A percentile compares a stretch with the other conserved stretches of the same genome.
These are phyloP conservation scores for Lasioglossum marginatum DNA, from an alignment of 2,888 invertebrate species.

Conservation along the genomic window DNA sequence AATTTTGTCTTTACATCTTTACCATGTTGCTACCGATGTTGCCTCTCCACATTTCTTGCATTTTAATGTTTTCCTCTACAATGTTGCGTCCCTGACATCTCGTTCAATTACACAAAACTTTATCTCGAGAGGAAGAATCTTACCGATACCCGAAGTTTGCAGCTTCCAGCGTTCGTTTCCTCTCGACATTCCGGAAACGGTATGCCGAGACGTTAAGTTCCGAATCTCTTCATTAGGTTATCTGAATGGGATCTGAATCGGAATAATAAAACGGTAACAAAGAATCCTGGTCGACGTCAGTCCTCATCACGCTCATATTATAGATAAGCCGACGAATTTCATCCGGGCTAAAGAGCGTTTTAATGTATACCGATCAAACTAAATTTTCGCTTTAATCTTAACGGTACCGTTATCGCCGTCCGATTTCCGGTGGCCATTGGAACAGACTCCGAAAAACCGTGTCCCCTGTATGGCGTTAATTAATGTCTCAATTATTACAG, in stretches of 20 bases:
- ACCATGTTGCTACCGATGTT: too few species aligned
- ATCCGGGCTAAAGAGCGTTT: background rate
- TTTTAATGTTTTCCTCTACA: background rate
- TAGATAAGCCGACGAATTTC: background rate
- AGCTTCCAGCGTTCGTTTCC: background rate
- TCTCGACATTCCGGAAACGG: background rate
- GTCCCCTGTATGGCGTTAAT: conserved; percentile 28
- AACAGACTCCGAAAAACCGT: background rate
- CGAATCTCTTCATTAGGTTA: background rate
- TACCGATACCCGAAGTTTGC: background rate
- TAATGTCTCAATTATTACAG: conserved; percentile 55
- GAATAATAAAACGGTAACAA: conserved; percentile 11
- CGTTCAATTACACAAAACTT: background rate
- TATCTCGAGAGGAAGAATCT: background rate
- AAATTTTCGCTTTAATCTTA: conserved; percentile 6
- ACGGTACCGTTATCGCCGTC: conserved; percentile 20
- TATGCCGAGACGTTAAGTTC: background rate
- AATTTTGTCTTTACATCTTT: too few species aligned
- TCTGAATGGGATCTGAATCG: background rate
- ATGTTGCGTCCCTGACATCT: background rate
- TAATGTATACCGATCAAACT: background rate
- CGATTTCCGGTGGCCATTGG: background rate
- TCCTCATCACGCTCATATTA: background rate
- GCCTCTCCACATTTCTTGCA: too few species aligned
- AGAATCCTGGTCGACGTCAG: background rate